Evolutionary conservation across 2,888 invertebrate species (phyloP).

Genomic region (Galerucella calmariensis): DNA sequence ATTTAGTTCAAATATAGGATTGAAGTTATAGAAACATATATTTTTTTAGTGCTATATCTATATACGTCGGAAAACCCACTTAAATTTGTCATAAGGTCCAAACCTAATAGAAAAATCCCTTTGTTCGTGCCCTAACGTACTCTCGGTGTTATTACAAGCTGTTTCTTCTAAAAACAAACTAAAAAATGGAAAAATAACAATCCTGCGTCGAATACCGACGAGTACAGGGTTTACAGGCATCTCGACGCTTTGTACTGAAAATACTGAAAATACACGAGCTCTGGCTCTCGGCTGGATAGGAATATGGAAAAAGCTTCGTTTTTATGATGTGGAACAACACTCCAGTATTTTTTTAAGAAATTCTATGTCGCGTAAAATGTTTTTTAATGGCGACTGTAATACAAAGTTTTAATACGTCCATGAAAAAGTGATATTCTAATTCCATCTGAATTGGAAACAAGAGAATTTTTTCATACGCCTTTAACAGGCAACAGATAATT

Average conservation of each 20-base stretch:
- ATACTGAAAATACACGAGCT: slow-evolving; percentile 39
- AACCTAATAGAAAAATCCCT: slow-evolving; percentile 37
- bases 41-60: slow-evolving; percentile 9
- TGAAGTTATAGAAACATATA: slow-evolving; percentile 25
- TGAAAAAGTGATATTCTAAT: not conserved
- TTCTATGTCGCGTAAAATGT: slow-evolving; percentile 6
- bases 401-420: not conserved
- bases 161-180: slow-evolving; percentile 63
- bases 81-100: slow-evolving; percentile 40
- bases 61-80: slow-evolving; percentile 42
- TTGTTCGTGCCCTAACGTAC: slow-evolving; percentile 44
- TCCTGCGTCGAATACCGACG: slow-evolving; percentile 50
- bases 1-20: too few species aligned
- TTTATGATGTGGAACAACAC: slow-evolving; percentile 36
- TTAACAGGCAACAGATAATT: too few species aligned
- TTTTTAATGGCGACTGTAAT: not conserved
- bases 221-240: slow-evolving; percentile 44
- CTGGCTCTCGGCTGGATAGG: slow-evolving; percentile 45
- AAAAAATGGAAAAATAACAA: slow-evolving; percentile 64
- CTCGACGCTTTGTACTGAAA: slow-evolving; percentile 43
- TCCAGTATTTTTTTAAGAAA: slow-evolving; percentile 33
- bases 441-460: too few species aligned
- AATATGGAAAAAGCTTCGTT: slow-evolving; percentile 49
- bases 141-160: slow-evolving; percentile 55
- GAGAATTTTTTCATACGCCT: too few species aligned